Conservation (phyloP, 2,113 vertebrate genomes). For the Arothron firmamentum region DNA sequence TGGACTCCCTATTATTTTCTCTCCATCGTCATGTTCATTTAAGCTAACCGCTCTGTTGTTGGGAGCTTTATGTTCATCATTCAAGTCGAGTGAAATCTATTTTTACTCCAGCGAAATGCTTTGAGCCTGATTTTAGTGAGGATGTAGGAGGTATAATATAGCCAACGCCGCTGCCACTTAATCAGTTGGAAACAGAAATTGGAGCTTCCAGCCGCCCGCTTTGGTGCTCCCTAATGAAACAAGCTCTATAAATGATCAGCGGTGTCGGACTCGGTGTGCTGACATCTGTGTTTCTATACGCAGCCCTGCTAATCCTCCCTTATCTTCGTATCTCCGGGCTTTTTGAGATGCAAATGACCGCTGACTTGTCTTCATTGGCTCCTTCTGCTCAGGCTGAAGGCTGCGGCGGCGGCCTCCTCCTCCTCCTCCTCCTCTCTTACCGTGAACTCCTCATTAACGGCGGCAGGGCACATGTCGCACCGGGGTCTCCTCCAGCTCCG, state of each 20-base stretch:
- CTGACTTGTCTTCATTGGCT: slow-evolving; percentile 62
- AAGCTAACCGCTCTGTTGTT: background rate
- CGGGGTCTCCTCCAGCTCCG: slow-evolving; percentile 30
- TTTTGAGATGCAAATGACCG: slow-evolving; percentile 71
- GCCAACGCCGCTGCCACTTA: background rate
- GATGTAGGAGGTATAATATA: background rate
- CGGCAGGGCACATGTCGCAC: slow-evolving; percentile 39
- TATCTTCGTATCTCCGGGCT: slow-evolving; percentile 53
- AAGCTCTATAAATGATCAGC: slow-evolving; percentile 24
- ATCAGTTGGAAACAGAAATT: background rate
- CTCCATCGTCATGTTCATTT: background rate
- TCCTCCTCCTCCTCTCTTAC: slow-evolving; percentile 34
- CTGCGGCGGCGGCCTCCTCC: slow-evolving; percentile 15
- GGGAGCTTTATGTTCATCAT: background rate
- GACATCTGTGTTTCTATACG: slow-evolving; percentile 59
- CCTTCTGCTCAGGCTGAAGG: slow-evolving; percentile 42
- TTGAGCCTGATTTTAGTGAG: background rate
- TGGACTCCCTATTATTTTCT: background rate
- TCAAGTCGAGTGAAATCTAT: background rate
- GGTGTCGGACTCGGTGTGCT: slow-evolving; percentile 43
- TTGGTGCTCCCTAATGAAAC: slow-evolving; percentile 3
- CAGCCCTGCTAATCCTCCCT: slow-evolving; percentile 43
- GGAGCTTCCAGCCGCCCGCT: background rate
- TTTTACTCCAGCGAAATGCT: background rate
- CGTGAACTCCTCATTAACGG: slow-evolving; percentile 59